A percentile compares a stretch with the other conserved stretches of the same genome.
Evolutionary conservation across 2,113 vertebrate genomes (phyloP).

Genomic region (Lepidothrix coronata): DNA sequence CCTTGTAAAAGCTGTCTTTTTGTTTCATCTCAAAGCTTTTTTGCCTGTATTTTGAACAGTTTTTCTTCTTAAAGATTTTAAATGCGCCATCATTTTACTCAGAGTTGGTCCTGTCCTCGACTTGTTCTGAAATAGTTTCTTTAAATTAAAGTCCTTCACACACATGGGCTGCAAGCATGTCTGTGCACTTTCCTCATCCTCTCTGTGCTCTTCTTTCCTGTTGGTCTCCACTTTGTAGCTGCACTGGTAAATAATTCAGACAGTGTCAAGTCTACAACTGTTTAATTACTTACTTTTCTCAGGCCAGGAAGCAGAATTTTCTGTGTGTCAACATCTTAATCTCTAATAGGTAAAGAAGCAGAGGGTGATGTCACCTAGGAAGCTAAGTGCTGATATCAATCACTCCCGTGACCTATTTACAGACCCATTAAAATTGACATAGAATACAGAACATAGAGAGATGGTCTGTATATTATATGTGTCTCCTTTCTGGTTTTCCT

Average conservation of each 20-base stretch:
- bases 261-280: neutral
- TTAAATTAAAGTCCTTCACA: neutral
- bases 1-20: neutral
- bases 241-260: neutral
- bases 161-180: rapidly evolving
- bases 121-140: neutral
- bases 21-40: neutral
- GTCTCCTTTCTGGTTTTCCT: slow-evolving; percentile 3
- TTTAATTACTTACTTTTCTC: slow-evolving; percentile 12
- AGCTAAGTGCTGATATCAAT: slow-evolving; percentile 25
- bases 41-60: neutral
- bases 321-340: neutral
- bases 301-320: neutral
- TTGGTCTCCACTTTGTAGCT: neutral
- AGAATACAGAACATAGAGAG: neutral
- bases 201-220: neutral
- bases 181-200: neutral
- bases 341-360: neutral
- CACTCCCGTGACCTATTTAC: slow-evolving; percentile 19
- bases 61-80: neutral
- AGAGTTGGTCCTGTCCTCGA: neutral
- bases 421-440: slow-evolving; percentile 32
- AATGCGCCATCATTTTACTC: neutral
- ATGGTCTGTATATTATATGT: neutral
- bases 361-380: neutral